These are phyloP conservation scores for Cebidichthys violaceus DNA, from an alignment of 2,113 vertebrate species.

Conservation along the genomic window DNA sequence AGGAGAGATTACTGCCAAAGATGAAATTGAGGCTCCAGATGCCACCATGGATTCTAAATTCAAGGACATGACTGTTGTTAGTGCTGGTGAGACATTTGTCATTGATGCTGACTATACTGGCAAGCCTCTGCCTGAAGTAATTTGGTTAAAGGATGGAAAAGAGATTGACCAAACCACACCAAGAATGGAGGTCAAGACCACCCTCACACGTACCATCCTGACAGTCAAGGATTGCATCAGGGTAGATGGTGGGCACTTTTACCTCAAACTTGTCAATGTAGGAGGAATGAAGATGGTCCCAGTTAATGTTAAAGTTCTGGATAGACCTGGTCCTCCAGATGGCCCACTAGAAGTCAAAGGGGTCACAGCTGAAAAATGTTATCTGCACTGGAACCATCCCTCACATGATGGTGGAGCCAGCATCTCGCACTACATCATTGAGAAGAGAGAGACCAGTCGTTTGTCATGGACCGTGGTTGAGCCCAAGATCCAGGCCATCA, in stretches of 20 bases:
- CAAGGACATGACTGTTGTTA: constrained; percentile 92
- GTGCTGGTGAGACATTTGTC: constrained; percentile 91
- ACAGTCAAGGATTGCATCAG: constrained; percentile 95
- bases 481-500: constrained; percentile 93
- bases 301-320: constrained; percentile 95
- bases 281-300: constrained; percentile 94
- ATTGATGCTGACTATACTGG: constrained; percentile 96
- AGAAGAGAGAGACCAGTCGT: constrained; percentile 97
- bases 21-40: constrained; percentile 95
- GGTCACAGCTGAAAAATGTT: constrained; percentile 96
- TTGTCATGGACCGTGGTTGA: constrained; percentile 98
- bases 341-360: constrained; percentile 93
- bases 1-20: constrained; percentile 95
- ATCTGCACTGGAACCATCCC: constrained; percentile 95
- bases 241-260: constrained; percentile 94
- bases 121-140: constrained; percentile 93
- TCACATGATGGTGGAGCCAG: constrained; percentile 93
- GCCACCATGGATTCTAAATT: constrained; percentile 95
- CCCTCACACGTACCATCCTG: constrained; percentile 89
- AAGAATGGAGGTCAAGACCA: constrained; percentile 96
- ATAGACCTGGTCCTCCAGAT: constrained; percentile 96
- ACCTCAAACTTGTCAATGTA: constrained; percentile 93
- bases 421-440: constrained; percentile 96
- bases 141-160: constrained; percentile 95
- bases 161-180: constrained; percentile 91